A percentile compares a stretch with the other conserved stretches of the same genome.
Conservation (phyloP, 2,113 vertebrate genomes). For the Mionectes macconnelli region DNA sequence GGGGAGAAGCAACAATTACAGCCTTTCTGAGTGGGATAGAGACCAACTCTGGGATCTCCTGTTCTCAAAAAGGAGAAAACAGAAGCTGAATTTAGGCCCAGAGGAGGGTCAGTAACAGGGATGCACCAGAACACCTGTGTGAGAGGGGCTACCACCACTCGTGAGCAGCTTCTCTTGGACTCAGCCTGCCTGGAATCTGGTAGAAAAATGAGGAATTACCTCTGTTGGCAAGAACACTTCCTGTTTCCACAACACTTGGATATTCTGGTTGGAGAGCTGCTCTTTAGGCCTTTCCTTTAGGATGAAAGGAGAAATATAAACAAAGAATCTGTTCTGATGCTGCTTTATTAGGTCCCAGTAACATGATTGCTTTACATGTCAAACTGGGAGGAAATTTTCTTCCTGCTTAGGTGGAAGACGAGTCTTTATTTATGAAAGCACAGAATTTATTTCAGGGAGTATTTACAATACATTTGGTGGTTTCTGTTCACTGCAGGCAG, state of each 20-base stretch:
- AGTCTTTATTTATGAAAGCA: constrained; percentile 23
- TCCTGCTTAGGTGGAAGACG: background rate
- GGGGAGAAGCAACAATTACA: background rate
- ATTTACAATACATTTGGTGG: background rate
- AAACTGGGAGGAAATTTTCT: background rate
- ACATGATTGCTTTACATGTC: background rate
- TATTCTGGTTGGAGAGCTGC: background rate
- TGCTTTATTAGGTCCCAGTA: constrained; percentile 32
- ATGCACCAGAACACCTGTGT: background rate
- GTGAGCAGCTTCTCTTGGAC: background rate
- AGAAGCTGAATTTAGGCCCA: background rate
- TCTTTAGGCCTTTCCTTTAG: background rate
- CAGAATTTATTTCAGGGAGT: background rate
- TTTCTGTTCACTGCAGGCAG: constrained; percentile 78
- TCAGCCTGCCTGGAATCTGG: background rate
- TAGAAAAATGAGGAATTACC: background rate
- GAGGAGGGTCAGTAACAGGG: background rate
- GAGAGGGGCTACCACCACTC: background rate
- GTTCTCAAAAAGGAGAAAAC: background rate
- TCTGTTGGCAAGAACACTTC: background rate
- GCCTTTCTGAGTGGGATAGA: background rate
- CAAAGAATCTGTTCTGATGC: background rate
- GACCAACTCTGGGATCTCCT: background rate
- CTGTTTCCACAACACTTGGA: background rate
- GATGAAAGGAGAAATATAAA: constrained; percentile 32